Percentiles rank a stretch among this genome's conserved stretches.
These are phyloP conservation scores for Ephydatia muelleri DNA, from an alignment of 37 sponge, comb jelly and placozoan genomes.

Conservation along the genomic window DNA sequence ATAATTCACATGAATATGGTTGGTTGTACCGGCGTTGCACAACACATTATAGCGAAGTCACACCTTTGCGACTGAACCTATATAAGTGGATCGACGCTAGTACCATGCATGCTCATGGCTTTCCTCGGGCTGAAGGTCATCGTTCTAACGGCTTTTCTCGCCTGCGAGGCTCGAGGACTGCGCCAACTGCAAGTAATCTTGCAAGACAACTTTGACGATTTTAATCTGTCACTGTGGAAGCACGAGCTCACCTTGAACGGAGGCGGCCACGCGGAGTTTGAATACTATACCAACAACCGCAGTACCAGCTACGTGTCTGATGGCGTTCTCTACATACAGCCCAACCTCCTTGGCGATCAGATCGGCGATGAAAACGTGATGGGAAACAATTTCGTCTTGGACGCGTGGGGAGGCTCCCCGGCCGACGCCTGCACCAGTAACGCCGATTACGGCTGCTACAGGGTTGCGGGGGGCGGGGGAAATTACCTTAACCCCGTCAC, in stretches of 20 bases:
- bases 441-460: slow-evolving; percentile 52
- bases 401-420: slow-evolving; percentile 73
- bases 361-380: slow-evolving; percentile 43
- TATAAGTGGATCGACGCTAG: no score
- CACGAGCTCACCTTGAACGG: slow-evolving; percentile 66
- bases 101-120: no score
- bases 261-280: slow-evolving; percentile 70
- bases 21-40: no score
- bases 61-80: no score
- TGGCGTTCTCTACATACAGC: slow-evolving; percentile 61
- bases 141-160: no score
- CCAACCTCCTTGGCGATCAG: slow-evolving; percentile 55
- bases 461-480: slow-evolving; percentile 51
- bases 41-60: no score
- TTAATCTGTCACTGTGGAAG: slow-evolving; percentile 67
- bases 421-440: slow-evolving; percentile 61
- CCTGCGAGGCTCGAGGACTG: no score
- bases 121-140: no score
- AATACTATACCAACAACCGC: slow-evolving; percentile 66
- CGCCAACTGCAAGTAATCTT: slow-evolving; percentile 31
- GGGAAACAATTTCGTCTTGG: slow-evolving; percentile 27
- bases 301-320: slow-evolving; percentile 68
- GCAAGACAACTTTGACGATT: slow-evolving; percentile 57
- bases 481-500: slow-evolving; percentile 73
- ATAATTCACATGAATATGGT: no score